Conservation (phyloP, 2,113 vertebrate species). For the Carassius carassius region DNA sequence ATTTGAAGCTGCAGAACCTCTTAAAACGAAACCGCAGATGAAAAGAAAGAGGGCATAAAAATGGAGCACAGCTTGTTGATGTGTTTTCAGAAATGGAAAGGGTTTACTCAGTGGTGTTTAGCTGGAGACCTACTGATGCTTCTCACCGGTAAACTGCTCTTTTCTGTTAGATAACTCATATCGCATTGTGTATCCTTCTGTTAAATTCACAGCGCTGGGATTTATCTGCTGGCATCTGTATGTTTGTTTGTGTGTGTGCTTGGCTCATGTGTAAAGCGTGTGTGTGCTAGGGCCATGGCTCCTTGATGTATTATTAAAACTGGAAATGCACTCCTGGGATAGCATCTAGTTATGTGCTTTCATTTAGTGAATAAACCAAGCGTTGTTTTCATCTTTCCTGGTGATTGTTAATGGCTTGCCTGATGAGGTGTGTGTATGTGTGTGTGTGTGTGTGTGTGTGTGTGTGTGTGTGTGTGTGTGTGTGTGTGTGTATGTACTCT, state of each 20-base stretch:
- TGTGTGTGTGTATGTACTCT: slow-evolving; percentile 69
- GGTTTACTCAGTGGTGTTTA: slow-evolving; percentile 75
- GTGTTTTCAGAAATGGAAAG: slow-evolving; percentile 44
- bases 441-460: slow-evolving; percentile 3
- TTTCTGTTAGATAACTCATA: slow-evolving; percentile 99
- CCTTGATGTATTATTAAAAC: slow-evolving; percentile 99
- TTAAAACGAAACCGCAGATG: slow-evolving; percentile 56
- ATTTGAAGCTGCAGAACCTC: slow-evolving; percentile 90
- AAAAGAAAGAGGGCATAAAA: slow-evolving; percentile 61
- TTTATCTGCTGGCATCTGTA: slow-evolving; percentile 78
- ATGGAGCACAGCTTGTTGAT: slow-evolving; percentile 56
- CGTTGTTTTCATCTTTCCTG: slow-evolving; percentile 99
- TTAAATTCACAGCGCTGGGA: slow-evolving; percentile 94
- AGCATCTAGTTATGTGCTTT: slow-evolving; percentile 99
- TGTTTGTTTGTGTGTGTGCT: slow-evolving; percentile 81
- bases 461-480: slow-evolving; percentile 29
- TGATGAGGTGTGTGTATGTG: slow-evolving; percentile 94
- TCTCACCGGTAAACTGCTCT: slow-evolving; percentile 88
- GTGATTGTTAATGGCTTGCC: slow-evolving; percentile 98
- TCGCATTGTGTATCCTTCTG: slow-evolving; percentile 98
- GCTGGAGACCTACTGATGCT: slow-evolving; percentile 78
- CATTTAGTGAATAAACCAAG: slow-evolving; percentile 99
- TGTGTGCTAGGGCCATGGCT: slow-evolving; percentile 91
- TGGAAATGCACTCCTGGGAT: slow-evolving; percentile 99
- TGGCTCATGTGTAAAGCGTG: slow-evolving; percentile 90